Percentiles rank a stretch among this genome's conserved stretches.
These are phyloP conservation scores for Trachythela sp. DNA, from an alignment of 64 coral and sea anemone genomes.

Conservation along the genomic window DNA sequence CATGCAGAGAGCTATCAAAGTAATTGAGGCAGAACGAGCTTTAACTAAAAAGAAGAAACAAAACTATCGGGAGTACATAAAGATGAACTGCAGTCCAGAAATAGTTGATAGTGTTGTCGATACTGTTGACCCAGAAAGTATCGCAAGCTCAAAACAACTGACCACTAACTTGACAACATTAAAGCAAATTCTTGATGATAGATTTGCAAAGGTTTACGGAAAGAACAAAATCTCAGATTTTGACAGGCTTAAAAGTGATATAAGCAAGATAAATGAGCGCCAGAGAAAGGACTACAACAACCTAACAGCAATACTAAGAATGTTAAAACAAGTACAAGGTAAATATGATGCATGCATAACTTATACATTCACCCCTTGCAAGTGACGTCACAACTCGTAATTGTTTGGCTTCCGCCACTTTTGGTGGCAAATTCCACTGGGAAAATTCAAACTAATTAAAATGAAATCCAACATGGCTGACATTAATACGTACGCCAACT, in stretches of 20 bases:
- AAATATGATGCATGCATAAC: neutral
- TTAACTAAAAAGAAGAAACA: neutral
- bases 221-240: neutral
- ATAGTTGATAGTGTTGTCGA: neutral
- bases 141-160: neutral
- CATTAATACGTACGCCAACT: no score
- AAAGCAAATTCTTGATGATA: neutral
- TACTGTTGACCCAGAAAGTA: neutral
- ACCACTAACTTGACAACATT: neutral
- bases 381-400: no score
- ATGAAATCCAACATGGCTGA: no score
- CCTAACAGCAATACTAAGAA: neutral
- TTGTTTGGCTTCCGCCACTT: no score
- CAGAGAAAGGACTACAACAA: neutral
- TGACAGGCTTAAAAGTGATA: neutral
- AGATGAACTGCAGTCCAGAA: conserved; percentile 9
- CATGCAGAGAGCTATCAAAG: conserved; percentile 16
- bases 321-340: neutral
- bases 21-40: neutral
- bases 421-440: no score
- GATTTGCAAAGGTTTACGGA: neutral
- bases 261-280: neutral
- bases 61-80: neutral
- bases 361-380: no score
- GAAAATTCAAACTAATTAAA: no score